These are phyloP conservation scores for Eledone cirrhosa DNA, from an alignment of 2,888 invertebrate species.

Conservation along the genomic window DNA sequence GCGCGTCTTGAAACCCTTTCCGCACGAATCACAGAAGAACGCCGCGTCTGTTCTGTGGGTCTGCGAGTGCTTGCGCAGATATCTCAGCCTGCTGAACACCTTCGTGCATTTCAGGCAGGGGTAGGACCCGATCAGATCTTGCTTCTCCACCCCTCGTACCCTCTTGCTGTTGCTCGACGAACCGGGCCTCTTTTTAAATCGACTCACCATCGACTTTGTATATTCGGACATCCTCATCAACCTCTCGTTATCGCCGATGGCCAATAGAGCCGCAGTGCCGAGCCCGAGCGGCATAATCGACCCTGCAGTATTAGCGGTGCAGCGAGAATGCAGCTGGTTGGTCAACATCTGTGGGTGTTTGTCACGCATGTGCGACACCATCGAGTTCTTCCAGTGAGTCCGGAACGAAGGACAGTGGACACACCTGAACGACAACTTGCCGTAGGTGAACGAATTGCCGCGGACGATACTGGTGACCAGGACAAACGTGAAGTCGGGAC, in stretches of 20 bases:
- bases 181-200: slow-evolving; percentile 32
- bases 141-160: slow-evolving; percentile 48
- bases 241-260: slow-evolving; percentile 39
- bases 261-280: no score
- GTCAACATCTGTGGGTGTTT: slow-evolving; percentile 50
- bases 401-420: slow-evolving; percentile 54
- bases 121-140: slow-evolving; percentile 55
- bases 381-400: slow-evolving; percentile 46
- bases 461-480: slow-evolving; percentile 41
- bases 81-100: slow-evolving; percentile 54
- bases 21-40: slow-evolving; percentile 58
- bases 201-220: slow-evolving; percentile 31
- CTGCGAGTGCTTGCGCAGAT: slow-evolving; percentile 53
- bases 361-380: slow-evolving; percentile 54
- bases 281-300: no score
- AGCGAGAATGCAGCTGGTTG: slow-evolving; percentile 38
- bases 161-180: slow-evolving; percentile 31
- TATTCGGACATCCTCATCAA: slow-evolving; percentile 58
- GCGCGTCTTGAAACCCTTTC: slow-evolving; percentile 59
- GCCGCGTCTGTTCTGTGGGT: slow-evolving; percentile 51
- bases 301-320: no score
- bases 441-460: slow-evolving; percentile 44
- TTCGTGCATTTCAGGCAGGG: slow-evolving; percentile 54
- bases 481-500: slow-evolving; percentile 51
- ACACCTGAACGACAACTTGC: slow-evolving; percentile 52